Evolutionary conservation across 2,888 invertebrate genomes (phyloP).

Genomic region (Ectobius pallidus): DNA sequence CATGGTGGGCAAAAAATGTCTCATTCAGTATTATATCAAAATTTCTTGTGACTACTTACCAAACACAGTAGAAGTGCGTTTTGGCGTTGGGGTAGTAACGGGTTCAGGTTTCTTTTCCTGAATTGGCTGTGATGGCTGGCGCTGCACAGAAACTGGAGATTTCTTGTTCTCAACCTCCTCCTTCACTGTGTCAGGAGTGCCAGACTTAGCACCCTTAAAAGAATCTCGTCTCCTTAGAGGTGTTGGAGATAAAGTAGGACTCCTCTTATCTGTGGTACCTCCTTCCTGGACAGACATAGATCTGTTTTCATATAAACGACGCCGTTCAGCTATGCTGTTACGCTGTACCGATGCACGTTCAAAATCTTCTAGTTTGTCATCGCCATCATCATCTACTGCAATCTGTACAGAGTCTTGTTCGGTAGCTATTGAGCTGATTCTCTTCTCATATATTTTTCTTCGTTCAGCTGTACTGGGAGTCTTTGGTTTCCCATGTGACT

Average conservation of each 20-base stretch:
- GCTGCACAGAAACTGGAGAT: constrained; percentile 53
- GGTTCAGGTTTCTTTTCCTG: constrained; percentile 56
- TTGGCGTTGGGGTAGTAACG: constrained; percentile 67
- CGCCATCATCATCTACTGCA: constrained; percentile 26
- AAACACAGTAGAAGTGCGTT: constrained; percentile 85
- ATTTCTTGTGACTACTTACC: too few species aligned
- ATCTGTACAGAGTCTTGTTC: constrained; percentile 27
- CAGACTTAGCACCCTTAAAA: constrained; percentile 19
- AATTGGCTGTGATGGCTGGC: constrained; percentile 56
- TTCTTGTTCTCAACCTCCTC: constrained; percentile 51
- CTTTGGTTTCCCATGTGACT: constrained; percentile 59
- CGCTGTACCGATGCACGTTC: constrained; percentile 42
- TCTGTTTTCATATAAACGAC: constrained; percentile 77
- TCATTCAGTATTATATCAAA: too few species aligned
- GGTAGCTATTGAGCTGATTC: constrained; percentile 20
- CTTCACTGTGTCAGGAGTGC: constrained; percentile 44
- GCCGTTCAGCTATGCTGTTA: constrained; percentile 74
- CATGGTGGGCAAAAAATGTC: too few species aligned
- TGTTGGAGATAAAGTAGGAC: constrained; percentile 65
- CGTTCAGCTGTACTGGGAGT: constrained; percentile 81
- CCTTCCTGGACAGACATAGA: constrained; percentile 69
- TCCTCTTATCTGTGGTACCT: constrained; percentile 13
- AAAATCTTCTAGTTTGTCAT: constrained; percentile 42
- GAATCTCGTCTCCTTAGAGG: constrained; percentile 58
- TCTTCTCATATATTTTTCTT: constrained; percentile 71